Evolutionary conservation across 2,797 vertebrate genomes (phyloP), one percentile per base, ranked within the genome.

Genomic region (Benthosema pterotum): DNA sequence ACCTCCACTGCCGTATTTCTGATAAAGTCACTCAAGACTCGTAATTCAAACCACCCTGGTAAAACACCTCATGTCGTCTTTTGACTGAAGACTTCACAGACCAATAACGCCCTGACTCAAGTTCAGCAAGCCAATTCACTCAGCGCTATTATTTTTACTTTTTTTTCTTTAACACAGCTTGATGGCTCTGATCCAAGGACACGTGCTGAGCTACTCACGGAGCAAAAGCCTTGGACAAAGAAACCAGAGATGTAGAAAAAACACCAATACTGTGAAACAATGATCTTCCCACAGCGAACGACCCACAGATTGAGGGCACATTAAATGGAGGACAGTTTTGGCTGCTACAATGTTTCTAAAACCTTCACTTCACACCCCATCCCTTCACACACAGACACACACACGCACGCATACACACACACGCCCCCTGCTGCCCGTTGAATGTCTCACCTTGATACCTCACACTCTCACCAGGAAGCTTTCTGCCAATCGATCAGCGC

Each of bases 261-360:
- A 42, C 14, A 74, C 83, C 85, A 85, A 54, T 80, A 85, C 12
- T 17, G 61, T 64, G 62, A 83, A 87, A 84, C 63, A 63, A 79
- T 63, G 55, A 78, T 72, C 67, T 83, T 62, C 59, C 54, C 65
- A 19, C 12, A 56, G 69, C 32, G 59, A 72, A 66, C 59, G 53
- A n/a, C 61, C 65, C 48, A 52, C 22, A 77, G 72, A 82, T 53
- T 63, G 61, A 71, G 65, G 62, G 65, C 66, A 71, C 77, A 69
- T 78, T 71, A 70, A 78, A 77, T 62, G 38, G 57, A 61, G 67
- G 64, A 25, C 59, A 52, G 75, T 77, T 70, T 61, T 32, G 15
- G n/a, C 42, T 16, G 17, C 22, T 53, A 76, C 69, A 72, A 45
- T 56, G 47, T 38, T 55, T 59, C 52, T 69, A 74, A 79, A 84